Percentiles rank a stretch among this genome's conserved stretches.
phyloP scores from a whole-genome alignment of 2,888 invertebrate genomes.

The Caenorhabditis sp. region DNA sequence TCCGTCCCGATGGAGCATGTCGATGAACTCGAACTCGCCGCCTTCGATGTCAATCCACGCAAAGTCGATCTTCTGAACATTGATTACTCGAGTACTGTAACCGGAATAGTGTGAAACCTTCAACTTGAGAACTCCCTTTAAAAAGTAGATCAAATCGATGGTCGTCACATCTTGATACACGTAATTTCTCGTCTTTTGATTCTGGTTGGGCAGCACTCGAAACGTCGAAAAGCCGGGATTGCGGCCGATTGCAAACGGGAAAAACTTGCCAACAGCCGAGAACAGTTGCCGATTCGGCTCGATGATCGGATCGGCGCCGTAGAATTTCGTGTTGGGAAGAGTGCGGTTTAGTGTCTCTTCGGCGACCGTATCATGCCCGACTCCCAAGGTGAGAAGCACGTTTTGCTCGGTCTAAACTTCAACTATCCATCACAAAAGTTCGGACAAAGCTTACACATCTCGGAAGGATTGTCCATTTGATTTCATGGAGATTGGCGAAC shows the following conservation, averaged over 20 bases:
- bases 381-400: conserved; percentile 14
- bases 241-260: conserved; percentile 46
- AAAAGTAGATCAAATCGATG: conserved; percentile 25
- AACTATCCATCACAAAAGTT: not conserved
- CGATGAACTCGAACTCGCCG: conserved; percentile 46
- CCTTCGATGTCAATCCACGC: conserved; percentile 53
- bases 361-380: conserved; percentile 20
- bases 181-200: conserved; percentile 17
- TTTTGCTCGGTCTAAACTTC: conserved; percentile 31
- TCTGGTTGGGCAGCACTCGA: conserved; percentile 32
- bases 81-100: too few species aligned
- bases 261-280: conserved; percentile 41
- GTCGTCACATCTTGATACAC: conserved; percentile 27
- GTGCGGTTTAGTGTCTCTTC: conserved; percentile 21
- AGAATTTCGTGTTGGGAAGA: conserved; percentile 32
- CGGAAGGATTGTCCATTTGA: conserved; percentile 25
- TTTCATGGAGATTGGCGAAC: conserved; percentile 26
- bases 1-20: conserved; percentile 33
- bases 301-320: conserved; percentile 56
- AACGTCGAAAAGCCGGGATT: conserved; percentile 25
- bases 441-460: conserved; percentile 21
- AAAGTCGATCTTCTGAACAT: conserved; percentile 43
- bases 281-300: conserved; percentile 41
- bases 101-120: too few species aligned
- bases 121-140: conserved; percentile 16